phyloP scores from a whole-genome alignment of 2,113 vertebrate genomes.

The Poecile atricapillus region DNA sequence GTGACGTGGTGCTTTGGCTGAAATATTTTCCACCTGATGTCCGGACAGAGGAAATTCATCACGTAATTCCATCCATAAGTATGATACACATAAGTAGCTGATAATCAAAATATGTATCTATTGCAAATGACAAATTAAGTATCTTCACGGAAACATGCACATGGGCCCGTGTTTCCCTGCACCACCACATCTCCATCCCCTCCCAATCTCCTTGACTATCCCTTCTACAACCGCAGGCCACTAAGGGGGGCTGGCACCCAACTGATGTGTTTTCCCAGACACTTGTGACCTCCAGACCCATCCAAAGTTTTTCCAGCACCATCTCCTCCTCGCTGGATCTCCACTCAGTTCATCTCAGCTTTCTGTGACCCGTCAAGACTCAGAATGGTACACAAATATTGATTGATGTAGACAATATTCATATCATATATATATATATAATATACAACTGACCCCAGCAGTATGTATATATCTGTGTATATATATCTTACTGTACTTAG shows the following conservation, averaged over 20 bases:
- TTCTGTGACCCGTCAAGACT: not conserved
- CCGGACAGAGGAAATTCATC: not conserved
- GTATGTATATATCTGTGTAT: too few relatives aligned
- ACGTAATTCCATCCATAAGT: not conserved
- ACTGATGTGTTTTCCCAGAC: fast-evolving
- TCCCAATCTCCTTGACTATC: not conserved
- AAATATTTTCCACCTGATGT: not conserved
- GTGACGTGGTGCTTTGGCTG: not conserved
- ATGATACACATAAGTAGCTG: not conserved
- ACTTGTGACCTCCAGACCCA: not conserved
- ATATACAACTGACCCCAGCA: not conserved
- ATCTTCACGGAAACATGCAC: not conserved
- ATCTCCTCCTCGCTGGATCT: not conserved
- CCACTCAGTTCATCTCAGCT: not conserved
- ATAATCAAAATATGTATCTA: not conserved
- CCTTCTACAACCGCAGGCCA: not conserved
- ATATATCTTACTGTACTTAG: too few relatives aligned
- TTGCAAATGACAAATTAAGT: not conserved
- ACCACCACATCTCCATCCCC: not conserved
- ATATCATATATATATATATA: not conserved
- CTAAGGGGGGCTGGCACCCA: not conserved
- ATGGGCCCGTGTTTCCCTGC: fast-evolving
- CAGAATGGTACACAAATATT: too few relatives aligned
- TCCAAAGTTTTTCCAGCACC: not conserved
- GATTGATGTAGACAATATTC: not conserved